These are phyloP conservation scores for Drosophila multiciliata DNA, from an alignment of 2,888 invertebrate species.

Conservation along the genomic window DNA sequence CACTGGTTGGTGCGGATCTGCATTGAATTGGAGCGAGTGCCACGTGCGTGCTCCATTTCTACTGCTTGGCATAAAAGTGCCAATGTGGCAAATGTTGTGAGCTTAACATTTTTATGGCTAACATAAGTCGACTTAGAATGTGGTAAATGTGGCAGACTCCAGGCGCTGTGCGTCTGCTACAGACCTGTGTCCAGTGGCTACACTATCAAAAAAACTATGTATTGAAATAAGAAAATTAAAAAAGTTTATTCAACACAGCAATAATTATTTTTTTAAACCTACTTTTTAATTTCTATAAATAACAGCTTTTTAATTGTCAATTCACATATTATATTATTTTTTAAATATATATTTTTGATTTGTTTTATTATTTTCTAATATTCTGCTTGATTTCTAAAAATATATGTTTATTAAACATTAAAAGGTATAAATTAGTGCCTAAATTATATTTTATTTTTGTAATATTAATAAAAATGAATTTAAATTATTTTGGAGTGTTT, in stretches of 20 bases:
- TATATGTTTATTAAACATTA: neutral
- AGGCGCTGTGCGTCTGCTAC: slow-evolving; percentile 27
- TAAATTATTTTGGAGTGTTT: neutral
- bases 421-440: neutral
- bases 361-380: neutral
- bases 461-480: neutral
- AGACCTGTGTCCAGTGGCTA: slow-evolving; percentile 13
- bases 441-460: neutral
- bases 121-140: slow-evolving; percentile 71
- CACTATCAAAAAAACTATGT: neutral
- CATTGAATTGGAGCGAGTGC: slow-evolving; percentile 31
- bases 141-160: slow-evolving; percentile 45
- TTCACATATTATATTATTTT: neutral
- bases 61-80: slow-evolving; percentile 65
- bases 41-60: slow-evolving; percentile 77
- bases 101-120: slow-evolving; percentile 76
- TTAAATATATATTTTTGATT: neutral
- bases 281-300: neutral
- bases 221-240: neutral
- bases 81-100: slow-evolving; percentile 77
- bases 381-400: neutral
- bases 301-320: neutral
- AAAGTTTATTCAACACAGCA: neutral
- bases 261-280: neutral
- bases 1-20: slow-evolving; percentile 22